Conservation (phyloP, 2,113 vertebrate species). For the Chaetodon auriga region DNA sequence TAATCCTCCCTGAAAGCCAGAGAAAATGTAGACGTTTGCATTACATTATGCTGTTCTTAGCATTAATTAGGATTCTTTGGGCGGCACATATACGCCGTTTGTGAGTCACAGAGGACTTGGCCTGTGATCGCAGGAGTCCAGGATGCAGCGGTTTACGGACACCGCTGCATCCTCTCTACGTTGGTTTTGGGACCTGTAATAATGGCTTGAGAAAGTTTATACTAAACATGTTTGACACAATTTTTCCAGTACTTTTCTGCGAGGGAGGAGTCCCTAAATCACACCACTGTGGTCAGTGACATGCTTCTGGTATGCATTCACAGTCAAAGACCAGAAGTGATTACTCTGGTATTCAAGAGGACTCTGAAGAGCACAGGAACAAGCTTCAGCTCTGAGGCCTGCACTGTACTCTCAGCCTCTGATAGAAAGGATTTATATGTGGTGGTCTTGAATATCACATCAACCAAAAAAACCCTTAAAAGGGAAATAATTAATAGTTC, state of each 20-base stretch:
- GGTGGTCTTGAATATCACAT: neutral
- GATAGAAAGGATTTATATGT: neutral
- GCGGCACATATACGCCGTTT: neutral
- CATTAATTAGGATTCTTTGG: neutral
- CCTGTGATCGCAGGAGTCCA: neutral
- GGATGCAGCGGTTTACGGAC: neutral
- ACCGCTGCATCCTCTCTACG: too few relatives aligned
- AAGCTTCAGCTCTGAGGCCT: constrained; percentile 1
- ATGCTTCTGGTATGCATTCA: constrained; percentile 47
- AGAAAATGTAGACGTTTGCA: neutral
- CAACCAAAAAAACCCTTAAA: neutral
- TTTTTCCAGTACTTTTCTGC: constrained; percentile 59
- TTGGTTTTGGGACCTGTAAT: constrained; percentile 55
- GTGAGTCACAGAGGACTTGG: neutral
- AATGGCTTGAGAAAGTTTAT: constrained; percentile 37
- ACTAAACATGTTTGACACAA: constrained; percentile 32
- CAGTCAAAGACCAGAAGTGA: constrained; percentile 36
- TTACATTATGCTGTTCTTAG: neutral
- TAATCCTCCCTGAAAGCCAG: neutral
- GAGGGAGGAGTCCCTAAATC: constrained; percentile 61
- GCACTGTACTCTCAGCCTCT: neutral
- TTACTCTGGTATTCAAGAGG: constrained; percentile 19
- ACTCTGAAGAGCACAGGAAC: neutral
- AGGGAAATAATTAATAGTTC: too few relatives aligned
- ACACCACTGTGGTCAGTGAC: constrained; percentile 59